Evolutionary conservation across 1,140 invertebrate species (phyloP), one percentile per base, ranked within the genome.

Genomic region (Sycophaga agraensis): DNA sequence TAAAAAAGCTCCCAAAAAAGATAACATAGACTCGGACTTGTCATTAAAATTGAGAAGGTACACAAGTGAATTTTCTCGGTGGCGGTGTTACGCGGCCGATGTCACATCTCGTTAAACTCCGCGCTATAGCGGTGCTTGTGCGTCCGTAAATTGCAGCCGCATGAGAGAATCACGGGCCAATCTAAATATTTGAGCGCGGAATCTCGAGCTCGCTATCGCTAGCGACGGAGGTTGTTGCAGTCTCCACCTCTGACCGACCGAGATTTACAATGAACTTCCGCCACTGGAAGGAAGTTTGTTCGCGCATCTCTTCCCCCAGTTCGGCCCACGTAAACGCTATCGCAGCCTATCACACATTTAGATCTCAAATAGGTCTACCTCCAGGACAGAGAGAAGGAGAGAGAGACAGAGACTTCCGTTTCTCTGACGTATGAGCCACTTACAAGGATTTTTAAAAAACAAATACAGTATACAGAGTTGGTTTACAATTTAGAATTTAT

Each of bases 201-300:
- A 66, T 67, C 54, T 68, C 61, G n/a, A n/a, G 54, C 59, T 54
- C 55, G 50, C 40, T n/a, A n/a, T n/a, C 43, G 26, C 49, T 49
- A 55, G 24, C 63, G 26, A 9, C 54, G 12, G 16, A 28, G 19
- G 12, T n/a, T n/a, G n/a, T n/a, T n/a, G n/a, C n/a, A n/a, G n/a
- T 21, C 35, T 54, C 19, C 24, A 28, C 58, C 65, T 67, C 45
- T 63, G 64, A n/a, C 50, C 74, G 71, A 75, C 75, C 73, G 68
- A 80, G 74, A 80, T 80, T 80, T 80, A 80, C 75, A 80, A 73
- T 77, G 75, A 74, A 70, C 75, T 77, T 80, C 76, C 78, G 74
- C 70, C 72, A 66, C 67, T 73, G 69, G 70, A 77, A 76, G 76
- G 76, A 80, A 78, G 74, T 78, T 78, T 78, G 70, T 70, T 72